Base-by-base conservation (phyloP, 2,113 vertebrate genomes). In the Argyrosomus japonicus region DNA sequence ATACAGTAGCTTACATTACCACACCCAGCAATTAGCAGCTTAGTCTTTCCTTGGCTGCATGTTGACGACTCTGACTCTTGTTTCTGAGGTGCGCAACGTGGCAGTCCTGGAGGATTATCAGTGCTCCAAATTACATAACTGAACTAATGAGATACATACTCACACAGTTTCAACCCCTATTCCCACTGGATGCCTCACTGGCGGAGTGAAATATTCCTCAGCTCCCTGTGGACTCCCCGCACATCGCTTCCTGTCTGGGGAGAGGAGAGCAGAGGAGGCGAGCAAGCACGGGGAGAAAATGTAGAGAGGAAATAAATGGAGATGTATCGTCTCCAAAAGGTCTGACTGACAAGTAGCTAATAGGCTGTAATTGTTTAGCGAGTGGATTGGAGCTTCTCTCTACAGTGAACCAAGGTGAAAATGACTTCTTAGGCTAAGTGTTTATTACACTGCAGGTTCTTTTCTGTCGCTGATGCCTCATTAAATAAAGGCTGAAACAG, bases 41-140 rank as follows among this genome's bases (percentile, higher is more conserved):
- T 72, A 90, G 90, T 88, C 90, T 89, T 83, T 89, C 77, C 91
- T 91, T 84, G 90, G 89, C 88, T 87, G 88, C 87, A 60, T 93
- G 94, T 92, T 94, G 91, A 94, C 92, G 81, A 92, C 89, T 83
- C 72, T 29, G 78, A 91, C 89, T 94, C 94, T 91, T 94, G 94
- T 94, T 94, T 93, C 92, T 48, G 88, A 92, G 94, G 93, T 94
- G 92, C 75, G 87, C 87, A 89, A 94, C 89, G 90, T 91, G 84
- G 88, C 89, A 86, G 89, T 94, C 93, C 93, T 93, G 82, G 88
- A 93, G 94, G 94, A 95, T 95, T 95, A 95, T 93, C 92, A 93
- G 89, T 85, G 91, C 91, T 94, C 88, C 90, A 93, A 94, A 95
- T 95, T 95, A 95, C 94, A 94, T 95, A 95, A 96, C 91, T 87